Conservation (phyloP, 2,888 invertebrate species). For the Synanthedon vespiformis region DNA sequence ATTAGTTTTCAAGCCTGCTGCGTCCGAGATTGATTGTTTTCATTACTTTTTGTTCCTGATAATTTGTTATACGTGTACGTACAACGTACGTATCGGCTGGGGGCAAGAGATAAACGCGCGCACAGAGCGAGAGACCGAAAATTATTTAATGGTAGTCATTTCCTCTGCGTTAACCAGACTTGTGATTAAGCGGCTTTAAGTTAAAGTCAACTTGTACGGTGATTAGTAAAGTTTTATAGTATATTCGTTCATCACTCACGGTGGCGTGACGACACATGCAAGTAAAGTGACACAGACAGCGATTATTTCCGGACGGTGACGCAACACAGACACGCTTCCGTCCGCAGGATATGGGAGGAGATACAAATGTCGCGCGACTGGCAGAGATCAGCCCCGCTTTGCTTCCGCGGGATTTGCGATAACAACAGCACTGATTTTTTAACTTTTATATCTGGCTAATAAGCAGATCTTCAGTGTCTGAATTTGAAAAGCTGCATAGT, state of each 20-base stretch:
- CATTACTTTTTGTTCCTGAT: slow-evolving; percentile 35
- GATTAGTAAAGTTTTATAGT: slow-evolving; percentile 11
- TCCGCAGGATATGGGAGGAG: slow-evolving; percentile 54
- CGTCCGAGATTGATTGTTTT: slow-evolving; percentile 31
- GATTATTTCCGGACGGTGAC: slow-evolving; percentile 63
- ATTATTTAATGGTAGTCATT: slow-evolving; percentile 31
- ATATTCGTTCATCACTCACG: slow-evolving; percentile 12
- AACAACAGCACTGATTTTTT: neutral
- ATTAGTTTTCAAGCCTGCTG: slow-evolving; percentile 24
- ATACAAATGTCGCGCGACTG: slow-evolving; percentile 34
- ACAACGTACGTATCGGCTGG: too few relatives aligned
- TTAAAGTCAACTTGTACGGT: slow-evolving; percentile 7
- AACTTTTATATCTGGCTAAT: neutral
- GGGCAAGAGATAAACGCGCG: neutral
- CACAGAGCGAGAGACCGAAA: slow-evolving; percentile 9
- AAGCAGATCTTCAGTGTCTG: too few relatives aligned
- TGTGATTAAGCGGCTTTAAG: slow-evolving; percentile 15
- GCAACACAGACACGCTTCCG: slow-evolving; percentile 53
- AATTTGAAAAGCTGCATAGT: neutral
- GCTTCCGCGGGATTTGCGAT: slow-evolving; percentile 42
- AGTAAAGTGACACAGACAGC: slow-evolving; percentile 55
- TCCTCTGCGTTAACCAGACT: slow-evolving; percentile 17
- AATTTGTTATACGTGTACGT: slow-evolving; percentile 19
- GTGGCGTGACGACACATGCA: slow-evolving; percentile 21
- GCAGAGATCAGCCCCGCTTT: slow-evolving; percentile 33